These are phyloP conservation scores for Guaruba guarouba DNA, from an alignment of 2,113 vertebrate species.

Conservation along the genomic window DNA sequence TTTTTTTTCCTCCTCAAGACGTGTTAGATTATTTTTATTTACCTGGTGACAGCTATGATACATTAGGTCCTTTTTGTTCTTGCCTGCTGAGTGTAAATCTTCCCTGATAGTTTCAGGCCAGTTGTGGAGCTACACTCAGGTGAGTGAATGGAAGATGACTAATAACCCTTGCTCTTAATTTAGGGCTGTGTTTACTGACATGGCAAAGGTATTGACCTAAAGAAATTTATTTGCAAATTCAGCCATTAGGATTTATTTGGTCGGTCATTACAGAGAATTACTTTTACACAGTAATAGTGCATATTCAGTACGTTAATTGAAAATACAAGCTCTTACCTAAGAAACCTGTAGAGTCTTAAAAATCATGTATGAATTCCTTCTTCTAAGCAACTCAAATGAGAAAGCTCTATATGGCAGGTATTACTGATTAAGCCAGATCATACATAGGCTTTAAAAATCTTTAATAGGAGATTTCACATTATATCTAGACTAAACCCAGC, in stretches of 20 bases:
- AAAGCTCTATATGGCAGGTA: neutral
- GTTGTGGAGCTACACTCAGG: neutral
- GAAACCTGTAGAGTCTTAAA: neutral
- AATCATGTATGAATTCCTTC: neutral
- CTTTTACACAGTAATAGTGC: neutral
- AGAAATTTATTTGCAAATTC: neutral
- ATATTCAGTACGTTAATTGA: neutral
- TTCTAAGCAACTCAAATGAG: neutral
- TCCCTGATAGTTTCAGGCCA: neutral
- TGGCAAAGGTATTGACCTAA: neutral
- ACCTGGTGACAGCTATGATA: neutral
- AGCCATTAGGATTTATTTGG: constrained; percentile 4
- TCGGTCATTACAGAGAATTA: neutral
- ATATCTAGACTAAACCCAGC: neutral
- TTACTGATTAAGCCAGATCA: neutral
- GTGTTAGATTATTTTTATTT: neutral
- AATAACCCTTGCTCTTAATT: neutral
- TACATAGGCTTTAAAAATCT: neutral
- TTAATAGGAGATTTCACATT: neutral
- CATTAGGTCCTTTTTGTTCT: neutral
- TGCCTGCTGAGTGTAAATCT: constrained; percentile 15
- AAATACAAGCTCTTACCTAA: neutral
- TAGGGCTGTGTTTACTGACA: neutral
- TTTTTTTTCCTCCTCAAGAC: neutral
- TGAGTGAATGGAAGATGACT: neutral